Conservation (phyloP, 2,888 invertebrate species). For the Cremastinae sp. region DNA sequence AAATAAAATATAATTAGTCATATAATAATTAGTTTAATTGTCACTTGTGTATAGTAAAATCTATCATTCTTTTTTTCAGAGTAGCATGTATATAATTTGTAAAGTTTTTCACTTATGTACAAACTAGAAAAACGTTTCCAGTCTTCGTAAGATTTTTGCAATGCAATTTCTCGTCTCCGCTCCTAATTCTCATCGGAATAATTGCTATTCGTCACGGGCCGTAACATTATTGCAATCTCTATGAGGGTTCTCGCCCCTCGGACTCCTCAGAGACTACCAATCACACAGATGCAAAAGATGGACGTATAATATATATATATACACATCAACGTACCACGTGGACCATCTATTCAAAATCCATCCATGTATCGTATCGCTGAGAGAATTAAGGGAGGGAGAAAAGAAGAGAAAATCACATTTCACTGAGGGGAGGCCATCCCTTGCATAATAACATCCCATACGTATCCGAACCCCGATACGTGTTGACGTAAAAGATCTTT, state of each 20-base stretch:
- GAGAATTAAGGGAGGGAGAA: constrained; percentile 2
- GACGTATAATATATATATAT: background rate
- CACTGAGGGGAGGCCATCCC: constrained; percentile 18
- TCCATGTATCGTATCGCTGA: constrained; percentile 3
- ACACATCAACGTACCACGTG: too few species aligned
- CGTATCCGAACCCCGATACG: constrained; percentile 1
- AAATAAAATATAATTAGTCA: too few species aligned
- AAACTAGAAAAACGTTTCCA: background rate
- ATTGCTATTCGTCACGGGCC: constrained; percentile 33
- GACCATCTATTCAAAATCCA: background rate
- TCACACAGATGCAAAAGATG: constrained; percentile 1
- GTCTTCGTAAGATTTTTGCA: background rate
- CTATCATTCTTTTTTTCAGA: too few species aligned
- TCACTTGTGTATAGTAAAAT: too few species aligned
- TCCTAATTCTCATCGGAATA: background rate
- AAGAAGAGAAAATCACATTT: constrained; percentile 36
- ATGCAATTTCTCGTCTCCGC: background rate
- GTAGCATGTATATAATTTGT: too few species aligned
- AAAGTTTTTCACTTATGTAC: too few species aligned
- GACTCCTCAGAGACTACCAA: constrained; percentile 32
- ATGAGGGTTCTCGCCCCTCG: constrained; percentile 13
- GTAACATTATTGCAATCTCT: constrained; percentile 25
- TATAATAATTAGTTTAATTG: too few species aligned
- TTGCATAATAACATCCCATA: constrained; percentile 45
- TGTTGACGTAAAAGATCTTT: constrained; percentile 4